A percentile compares a stretch with the other conserved stretches of the same genome.
These are phyloP conservation scores for Sycobia sp. DNA, from an alignment of 1,140 invertebrate species.

Conservation along the genomic window DNA sequence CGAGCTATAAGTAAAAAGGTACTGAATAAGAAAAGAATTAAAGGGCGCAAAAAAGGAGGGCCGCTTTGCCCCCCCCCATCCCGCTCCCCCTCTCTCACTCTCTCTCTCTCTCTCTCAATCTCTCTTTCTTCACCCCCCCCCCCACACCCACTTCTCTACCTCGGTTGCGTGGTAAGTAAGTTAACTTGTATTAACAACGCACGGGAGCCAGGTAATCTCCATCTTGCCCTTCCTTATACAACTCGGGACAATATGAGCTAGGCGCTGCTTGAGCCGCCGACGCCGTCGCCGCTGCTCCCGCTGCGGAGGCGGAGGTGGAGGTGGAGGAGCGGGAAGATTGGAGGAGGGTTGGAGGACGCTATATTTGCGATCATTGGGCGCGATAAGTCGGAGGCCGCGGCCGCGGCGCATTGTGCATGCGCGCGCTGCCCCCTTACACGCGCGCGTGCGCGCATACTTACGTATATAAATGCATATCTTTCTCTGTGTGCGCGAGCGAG, in stretches of 20 bases:
- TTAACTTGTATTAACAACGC: constrained; percentile 37
- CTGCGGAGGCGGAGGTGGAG: constrained; percentile 26
- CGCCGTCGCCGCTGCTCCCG: constrained; percentile 23
- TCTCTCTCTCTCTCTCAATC: too few relatives aligned
- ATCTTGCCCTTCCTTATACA: constrained; percentile 9
- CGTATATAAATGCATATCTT: constrained; percentile 16
- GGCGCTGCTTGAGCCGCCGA: neutral
- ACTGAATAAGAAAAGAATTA: constrained; percentile 40
- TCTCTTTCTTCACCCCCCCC: neutral
- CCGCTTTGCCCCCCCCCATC: neutral
- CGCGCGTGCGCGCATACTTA: too few relatives aligned
- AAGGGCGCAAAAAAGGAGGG: constrained; percentile 10
- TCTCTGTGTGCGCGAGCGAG: too few relatives aligned
- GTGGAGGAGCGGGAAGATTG: too few relatives aligned
- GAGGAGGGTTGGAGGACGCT: constrained; percentile 46
- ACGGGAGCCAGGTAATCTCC: constrained; percentile 31
- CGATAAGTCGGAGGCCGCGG: constrained; percentile 49
- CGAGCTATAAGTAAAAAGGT: constrained; percentile 8
- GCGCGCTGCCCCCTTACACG: too few relatives aligned
- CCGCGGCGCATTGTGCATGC: constrained; percentile 45
- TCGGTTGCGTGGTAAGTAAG: constrained; percentile 17
- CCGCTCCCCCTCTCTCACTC: constrained; percentile 8
- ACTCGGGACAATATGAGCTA: constrained; percentile 58
- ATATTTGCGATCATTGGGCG: constrained; percentile 57
- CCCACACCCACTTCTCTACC: neutral